Conservation (phyloP, 2,888 invertebrate genomes). For the Cosmia pyralina region DNA sequence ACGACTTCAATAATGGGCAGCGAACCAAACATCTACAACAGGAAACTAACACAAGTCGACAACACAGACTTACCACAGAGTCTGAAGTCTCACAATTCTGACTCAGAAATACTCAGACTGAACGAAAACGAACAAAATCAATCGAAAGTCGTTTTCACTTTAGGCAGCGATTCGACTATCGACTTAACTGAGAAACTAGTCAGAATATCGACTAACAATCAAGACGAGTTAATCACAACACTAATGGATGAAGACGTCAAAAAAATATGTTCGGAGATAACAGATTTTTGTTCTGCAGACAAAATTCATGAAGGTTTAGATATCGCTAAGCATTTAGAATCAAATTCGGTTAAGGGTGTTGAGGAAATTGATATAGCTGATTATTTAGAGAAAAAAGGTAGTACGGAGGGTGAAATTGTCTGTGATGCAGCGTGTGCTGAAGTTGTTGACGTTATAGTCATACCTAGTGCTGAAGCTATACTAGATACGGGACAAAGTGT, state of each 20-base stretch:
- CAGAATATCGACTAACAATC: conserved; percentile 83
- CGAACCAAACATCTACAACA: conserved; percentile 86
- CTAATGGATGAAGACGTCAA: conserved; percentile 79
- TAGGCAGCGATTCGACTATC: conserved; percentile 76
- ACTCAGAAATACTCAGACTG: conserved; percentile 81
- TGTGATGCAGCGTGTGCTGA: conserved; percentile 79
- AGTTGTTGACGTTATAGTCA: conserved; percentile 83
- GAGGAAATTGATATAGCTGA: conserved; percentile 62
- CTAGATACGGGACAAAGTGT: conserved; percentile 78
- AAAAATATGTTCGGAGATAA: conserved; percentile 83
- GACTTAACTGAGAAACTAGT: conserved; percentile 76
- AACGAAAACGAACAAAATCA: conserved; percentile 61
- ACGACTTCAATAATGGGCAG: conserved; percentile 88
- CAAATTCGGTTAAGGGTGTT: conserved; percentile 30
- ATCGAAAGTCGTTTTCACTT: conserved; percentile 80
- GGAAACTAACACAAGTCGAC: conserved; percentile 74
- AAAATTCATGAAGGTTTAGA: conserved; percentile 74
- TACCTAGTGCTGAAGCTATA: conserved; percentile 85
- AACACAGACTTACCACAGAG: conserved; percentile 61
- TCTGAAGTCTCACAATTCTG: conserved; percentile 80
- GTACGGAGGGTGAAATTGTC: conserved; percentile 64
- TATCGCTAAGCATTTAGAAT: conserved; percentile 72
- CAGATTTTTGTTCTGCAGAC: conserved; percentile 76
- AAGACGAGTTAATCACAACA: conserved; percentile 71
- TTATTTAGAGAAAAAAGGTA: conserved; percentile 67